Conservation (phyloP, 2,113 vertebrate genomes). For the Syngnathoides biaculeatus region DNA sequence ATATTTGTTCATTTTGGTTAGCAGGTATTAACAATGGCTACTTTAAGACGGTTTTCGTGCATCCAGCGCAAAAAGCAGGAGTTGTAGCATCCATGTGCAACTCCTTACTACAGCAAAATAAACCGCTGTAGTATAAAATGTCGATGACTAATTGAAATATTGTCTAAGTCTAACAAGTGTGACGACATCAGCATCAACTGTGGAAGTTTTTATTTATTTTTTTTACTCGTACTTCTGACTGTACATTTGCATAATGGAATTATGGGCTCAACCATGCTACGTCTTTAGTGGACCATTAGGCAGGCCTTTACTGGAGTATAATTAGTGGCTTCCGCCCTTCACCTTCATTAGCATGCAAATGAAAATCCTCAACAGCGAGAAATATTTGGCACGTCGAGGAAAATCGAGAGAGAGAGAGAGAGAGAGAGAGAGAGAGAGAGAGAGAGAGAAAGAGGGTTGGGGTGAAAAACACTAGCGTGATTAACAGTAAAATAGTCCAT, state of each 20-base stretch:
- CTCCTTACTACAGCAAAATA: background rate
- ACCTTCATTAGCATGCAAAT: slow-evolving; percentile 96
- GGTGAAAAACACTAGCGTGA: slow-evolving; percentile 74
- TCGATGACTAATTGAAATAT: background rate
- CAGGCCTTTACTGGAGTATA: slow-evolving; percentile 84
- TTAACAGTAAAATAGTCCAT: slow-evolving; percentile 65
- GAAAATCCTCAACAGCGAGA: slow-evolving; percentile 78
- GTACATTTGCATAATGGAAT: slow-evolving; percentile 93
- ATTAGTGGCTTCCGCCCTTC: slow-evolving; percentile 97
- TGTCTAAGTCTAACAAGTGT: slow-evolving; percentile 34
- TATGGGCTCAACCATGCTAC: slow-evolving; percentile 81
- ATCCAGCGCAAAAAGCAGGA: background rate
- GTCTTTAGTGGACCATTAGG: slow-evolving; percentile 85
- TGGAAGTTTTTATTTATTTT: slow-evolving; percentile 44
- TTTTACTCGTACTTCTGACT: slow-evolving; percentile 70
- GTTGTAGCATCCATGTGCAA: background rate
- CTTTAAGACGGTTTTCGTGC: background rate
- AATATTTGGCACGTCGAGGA: slow-evolving; percentile 75
- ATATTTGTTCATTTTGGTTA: too few relatives aligned
- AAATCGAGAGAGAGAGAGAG: slow-evolving; percentile 65
- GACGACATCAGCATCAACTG: slow-evolving; percentile 66
- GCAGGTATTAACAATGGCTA: background rate
- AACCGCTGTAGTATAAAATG: background rate
- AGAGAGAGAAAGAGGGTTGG: slow-evolving; percentile 55
- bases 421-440: slow-evolving; percentile 61